Evolutionary conservation across 2,888 invertebrate genomes (phyloP).

Genomic region (Caenorhabditis sp.): DNA sequence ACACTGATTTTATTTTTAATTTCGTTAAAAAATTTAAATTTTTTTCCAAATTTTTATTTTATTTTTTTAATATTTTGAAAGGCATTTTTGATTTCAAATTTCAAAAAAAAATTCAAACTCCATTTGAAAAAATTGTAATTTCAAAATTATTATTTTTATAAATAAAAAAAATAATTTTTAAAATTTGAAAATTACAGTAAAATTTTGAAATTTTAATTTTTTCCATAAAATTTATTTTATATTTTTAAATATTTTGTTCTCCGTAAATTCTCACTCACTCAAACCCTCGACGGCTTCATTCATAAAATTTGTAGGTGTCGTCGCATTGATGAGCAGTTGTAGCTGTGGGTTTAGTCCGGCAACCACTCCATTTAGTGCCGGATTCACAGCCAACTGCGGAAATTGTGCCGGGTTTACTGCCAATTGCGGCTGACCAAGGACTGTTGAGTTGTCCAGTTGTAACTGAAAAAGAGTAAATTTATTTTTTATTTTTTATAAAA

Average conservation of each 20-base stretch:
- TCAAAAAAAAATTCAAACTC: no score
- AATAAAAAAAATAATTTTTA: background rate
- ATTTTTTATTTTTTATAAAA: background rate
- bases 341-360: no score
- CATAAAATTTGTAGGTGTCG: background rate
- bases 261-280: conserved; percentile 9
- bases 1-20: no score
- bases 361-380: no score
- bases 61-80: no score
- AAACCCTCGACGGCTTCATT: conserved; percentile 17
- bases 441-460: conserved; percentile 21
- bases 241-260: background rate
- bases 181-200: background rate
- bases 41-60: background rate
- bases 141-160: no score
- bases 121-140: no score
- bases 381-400: no score
- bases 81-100: no score
- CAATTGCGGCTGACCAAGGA: no score
- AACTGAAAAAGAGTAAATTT: conserved; percentile 2
- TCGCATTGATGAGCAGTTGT: no score
- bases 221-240: background rate
- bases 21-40: background rate
- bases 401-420: conserved; percentile 10
- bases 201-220: background rate